Conservation (phyloP, 1,140 invertebrate genomes). For the Gonatopus flavifemur region DNA sequence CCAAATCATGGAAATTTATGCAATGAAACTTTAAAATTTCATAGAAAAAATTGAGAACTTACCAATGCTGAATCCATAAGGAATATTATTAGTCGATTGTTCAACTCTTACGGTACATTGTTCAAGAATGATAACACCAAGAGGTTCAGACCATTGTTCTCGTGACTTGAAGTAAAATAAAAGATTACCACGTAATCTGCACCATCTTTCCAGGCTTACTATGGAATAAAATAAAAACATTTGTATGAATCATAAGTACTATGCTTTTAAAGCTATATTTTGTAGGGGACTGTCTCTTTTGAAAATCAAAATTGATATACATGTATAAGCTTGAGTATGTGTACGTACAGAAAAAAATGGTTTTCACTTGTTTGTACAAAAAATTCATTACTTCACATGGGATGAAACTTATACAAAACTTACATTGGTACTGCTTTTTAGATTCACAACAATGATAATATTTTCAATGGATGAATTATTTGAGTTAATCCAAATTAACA, state of each 20-base stretch:
- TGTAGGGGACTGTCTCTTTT: too few species aligned
- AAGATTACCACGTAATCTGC: constrained; percentile 87
- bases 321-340: too few species aligned
- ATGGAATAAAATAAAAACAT: constrained; percentile 39
- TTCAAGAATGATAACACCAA: constrained; percentile 85
- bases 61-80: constrained; percentile 57
- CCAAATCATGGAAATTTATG: constrained; percentile 12
- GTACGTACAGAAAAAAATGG: too few species aligned
- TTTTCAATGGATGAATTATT: too few species aligned
- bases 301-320: too few species aligned
- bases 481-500: too few species aligned
- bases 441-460: too few species aligned
- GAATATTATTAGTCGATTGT: constrained; percentile 56
- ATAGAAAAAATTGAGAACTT: constrained; percentile 23
- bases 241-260: neutral
- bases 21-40: constrained; percentile 8
- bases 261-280: too few species aligned
- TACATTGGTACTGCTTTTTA: too few species aligned
- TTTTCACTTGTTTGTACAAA: too few species aligned
- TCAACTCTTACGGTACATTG: constrained; percentile 79
- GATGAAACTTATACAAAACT: too few species aligned
- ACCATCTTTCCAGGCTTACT: constrained; percentile 87
- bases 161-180: constrained; percentile 92
- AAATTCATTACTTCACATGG: too few species aligned
- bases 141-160: constrained; percentile 84